Evolutionary conservation across 1,140 invertebrate genomes (phyloP).

Genomic region (Ptiloglossa arizonensis): DNA sequence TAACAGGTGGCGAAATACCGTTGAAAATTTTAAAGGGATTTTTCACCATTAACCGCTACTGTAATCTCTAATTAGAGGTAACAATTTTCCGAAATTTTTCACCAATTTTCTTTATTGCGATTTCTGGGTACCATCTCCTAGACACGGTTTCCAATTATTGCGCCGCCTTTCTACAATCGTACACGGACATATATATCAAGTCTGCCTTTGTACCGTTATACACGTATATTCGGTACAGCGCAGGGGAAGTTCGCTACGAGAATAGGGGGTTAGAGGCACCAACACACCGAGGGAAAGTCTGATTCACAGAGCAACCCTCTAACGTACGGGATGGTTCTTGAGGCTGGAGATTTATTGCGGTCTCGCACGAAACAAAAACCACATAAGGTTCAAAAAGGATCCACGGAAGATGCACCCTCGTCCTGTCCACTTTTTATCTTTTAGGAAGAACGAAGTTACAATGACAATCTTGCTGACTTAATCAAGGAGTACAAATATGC

Average conservation of each 20-base stretch:
- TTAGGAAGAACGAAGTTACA: too few relatives aligned
- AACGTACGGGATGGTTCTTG: constrained; percentile 22
- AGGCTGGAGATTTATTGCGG: constrained; percentile 49
- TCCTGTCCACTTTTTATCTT: not conserved
- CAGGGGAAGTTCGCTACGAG: not conserved
- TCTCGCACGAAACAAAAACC: constrained; percentile 20
- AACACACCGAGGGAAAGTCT: constrained; percentile 5
- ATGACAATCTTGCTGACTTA: too few relatives aligned
- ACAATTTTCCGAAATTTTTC: too few relatives aligned
- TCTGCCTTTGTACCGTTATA: not conserved
- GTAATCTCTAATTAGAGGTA: too few relatives aligned
- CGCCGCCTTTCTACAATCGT: constrained; percentile 14
- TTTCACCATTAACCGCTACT: too few relatives aligned
- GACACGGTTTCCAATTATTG: constrained; percentile 63
- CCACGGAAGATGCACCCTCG: not conserved
- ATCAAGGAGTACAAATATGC: too few relatives aligned
- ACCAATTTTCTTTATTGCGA: too few relatives aligned
- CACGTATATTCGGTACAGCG: constrained; percentile 5
- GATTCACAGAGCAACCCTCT: constrained; percentile 41
- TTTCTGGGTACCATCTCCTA: too few relatives aligned
- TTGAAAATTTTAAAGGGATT: too few relatives aligned
- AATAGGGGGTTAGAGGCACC: not conserved
- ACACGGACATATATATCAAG: not conserved
- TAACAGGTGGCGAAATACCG: too few relatives aligned
- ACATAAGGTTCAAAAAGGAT: constrained; percentile 29